Evolutionary conservation across 2,113 vertebrate species (phyloP).

Genomic region (Acrocephalus kingi): DNA sequence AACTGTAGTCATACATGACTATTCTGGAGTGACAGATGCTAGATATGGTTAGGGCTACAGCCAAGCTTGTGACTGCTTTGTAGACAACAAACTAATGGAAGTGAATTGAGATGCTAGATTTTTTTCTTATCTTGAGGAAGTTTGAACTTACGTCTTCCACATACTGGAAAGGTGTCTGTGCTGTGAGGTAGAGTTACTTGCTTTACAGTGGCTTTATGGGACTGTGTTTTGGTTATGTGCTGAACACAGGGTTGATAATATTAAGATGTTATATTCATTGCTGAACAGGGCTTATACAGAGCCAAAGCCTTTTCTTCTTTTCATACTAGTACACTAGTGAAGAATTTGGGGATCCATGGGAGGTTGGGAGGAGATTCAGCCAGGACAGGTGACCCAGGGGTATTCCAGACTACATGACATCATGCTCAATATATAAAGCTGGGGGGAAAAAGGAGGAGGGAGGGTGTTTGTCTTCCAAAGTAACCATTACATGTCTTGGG

Average conservation of each 20-base stretch:
- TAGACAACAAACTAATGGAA: neutral
- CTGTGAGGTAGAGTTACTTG: neutral
- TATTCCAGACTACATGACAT: neutral
- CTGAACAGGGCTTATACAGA: neutral
- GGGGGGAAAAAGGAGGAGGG: neutral
- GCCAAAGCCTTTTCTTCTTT: neutral
- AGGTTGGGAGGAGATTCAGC: neutral
- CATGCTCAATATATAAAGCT: neutral
- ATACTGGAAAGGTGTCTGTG: neutral
- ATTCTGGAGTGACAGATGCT: neutral
- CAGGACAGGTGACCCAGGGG: neutral
- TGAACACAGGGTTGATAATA: neutral
- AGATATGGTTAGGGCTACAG: neutral
- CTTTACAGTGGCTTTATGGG: neutral
- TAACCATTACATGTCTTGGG: neutral
- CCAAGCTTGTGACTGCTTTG: neutral
- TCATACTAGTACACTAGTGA: fast-evolving
- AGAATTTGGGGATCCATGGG: neutral
- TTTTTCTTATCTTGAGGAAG: neutral
- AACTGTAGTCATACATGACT: neutral
- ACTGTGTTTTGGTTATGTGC: neutral
- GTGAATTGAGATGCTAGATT: neutral
- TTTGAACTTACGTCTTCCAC: neutral
- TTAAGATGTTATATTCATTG: neutral
- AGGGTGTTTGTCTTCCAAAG: neutral